These are phyloP conservation scores for Tetrao urogallus DNA, from an alignment of 2,113 vertebrate species.

Conservation along the genomic window DNA sequence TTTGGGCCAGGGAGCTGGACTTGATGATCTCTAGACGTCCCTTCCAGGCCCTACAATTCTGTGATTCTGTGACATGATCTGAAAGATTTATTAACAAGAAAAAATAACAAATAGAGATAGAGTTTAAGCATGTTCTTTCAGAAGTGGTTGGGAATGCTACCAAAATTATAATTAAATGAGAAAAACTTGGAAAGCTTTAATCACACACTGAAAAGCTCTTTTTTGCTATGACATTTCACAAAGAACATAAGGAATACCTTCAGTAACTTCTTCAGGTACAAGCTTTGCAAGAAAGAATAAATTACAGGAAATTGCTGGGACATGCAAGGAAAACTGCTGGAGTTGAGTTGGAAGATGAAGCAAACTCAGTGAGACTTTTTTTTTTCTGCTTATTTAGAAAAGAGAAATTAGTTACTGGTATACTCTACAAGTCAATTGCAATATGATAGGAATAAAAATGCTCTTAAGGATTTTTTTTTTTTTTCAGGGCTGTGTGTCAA, in stretches of 20 bases:
- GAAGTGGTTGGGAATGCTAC: conserved; percentile 12
- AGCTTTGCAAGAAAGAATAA: neutral
- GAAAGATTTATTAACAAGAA: neutral
- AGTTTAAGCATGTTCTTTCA: neutral
- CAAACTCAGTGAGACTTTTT: neutral
- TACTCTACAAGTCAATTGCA: neutral
- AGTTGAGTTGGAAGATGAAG: neutral
- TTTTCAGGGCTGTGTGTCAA: neutral
- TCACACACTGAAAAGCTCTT: conserved; percentile 27
- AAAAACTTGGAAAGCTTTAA: conserved; percentile 37
- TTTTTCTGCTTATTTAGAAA: neutral
- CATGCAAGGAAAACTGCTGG: neutral
- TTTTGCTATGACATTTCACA: conserved; percentile 29
- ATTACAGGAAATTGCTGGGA: conserved; percentile 1
- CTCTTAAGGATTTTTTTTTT: neutral
- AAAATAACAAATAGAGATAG: neutral
- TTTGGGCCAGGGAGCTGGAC: too few relatives aligned
- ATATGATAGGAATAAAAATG: neutral
- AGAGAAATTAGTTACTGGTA: neutral
- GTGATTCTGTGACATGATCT: neutral
- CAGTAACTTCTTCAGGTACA: conserved; percentile 26
- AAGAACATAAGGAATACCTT: neutral
- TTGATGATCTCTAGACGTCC: too few relatives aligned
- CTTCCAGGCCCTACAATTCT: too few relatives aligned
- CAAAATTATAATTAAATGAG: conserved; percentile 46